Percentiles rank a stretch among this genome's conserved stretches.
Evolutionary conservation across 2,888 invertebrate genomes (phyloP).

Genomic region (Hypercompe scribonia): DNA sequence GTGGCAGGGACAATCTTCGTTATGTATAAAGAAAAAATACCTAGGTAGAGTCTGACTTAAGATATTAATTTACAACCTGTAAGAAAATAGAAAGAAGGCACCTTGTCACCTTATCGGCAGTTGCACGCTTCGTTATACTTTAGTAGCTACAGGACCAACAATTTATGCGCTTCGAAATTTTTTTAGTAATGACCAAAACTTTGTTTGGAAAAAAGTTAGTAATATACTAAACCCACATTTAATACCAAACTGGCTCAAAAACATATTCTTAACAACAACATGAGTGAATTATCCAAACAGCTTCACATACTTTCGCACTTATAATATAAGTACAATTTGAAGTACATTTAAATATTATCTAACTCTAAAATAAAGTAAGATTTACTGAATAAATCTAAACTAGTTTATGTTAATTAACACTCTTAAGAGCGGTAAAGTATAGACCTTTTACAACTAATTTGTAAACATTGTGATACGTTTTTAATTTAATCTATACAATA

Average conservation of each 20-base stretch:
- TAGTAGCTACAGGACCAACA: constrained; percentile 45
- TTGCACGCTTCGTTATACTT: constrained; percentile 46
- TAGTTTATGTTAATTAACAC: not conserved
- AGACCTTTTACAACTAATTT: not conserved
- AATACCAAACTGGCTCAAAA: not conserved
- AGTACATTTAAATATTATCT: not conserved
- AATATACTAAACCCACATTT: not conserved
- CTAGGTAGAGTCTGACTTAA: not conserved
- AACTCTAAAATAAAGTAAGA: not conserved
- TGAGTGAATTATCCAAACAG: not conserved
- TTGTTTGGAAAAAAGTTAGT: constrained; percentile 15
- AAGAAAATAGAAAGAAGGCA: constrained; percentile 31
- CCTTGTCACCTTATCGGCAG: constrained; percentile 47
- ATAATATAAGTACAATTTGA: not conserved
- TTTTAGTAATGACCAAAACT: constrained; percentile 33
- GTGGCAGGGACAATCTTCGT: not conserved
- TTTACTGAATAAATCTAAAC: not conserved
- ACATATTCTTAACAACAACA: not conserved
- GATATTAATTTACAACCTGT: constrained; percentile 20
- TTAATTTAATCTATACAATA: constrained; percentile 32
- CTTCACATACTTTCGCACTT: no score
- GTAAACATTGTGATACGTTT: not conserved
- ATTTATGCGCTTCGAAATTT: constrained; percentile 39
- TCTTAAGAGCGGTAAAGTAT: not conserved
- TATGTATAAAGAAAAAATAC: not conserved